Conservation (phyloP, 2,888 invertebrate species). For the Operophtera brumata region DNA sequence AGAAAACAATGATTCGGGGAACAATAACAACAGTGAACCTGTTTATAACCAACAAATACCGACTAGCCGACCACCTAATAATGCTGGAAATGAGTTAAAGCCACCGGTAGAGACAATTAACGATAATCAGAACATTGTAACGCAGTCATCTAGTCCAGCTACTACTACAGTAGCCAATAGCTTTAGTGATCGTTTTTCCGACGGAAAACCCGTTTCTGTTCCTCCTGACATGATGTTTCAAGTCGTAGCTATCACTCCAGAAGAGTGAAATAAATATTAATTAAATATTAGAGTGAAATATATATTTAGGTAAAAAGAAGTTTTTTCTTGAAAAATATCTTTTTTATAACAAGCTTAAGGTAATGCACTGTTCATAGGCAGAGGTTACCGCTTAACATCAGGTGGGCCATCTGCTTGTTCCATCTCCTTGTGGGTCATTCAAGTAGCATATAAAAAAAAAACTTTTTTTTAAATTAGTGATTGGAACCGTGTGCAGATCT, state of each 20-base stretch:
- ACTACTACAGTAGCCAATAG: not conserved
- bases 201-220: slow-evolving; percentile 9
- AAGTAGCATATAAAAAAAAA: no score
- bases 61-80: not conserved
- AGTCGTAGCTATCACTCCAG: slow-evolving; percentile 51
- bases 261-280: slow-evolving; percentile 19
- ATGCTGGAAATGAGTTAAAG: slow-evolving; percentile 1
- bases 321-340: no score
- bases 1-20: slow-evolving; percentile 5
- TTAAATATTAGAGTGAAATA: no score
- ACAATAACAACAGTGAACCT: not conserved
- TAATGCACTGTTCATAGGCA: no score
- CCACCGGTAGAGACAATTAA: slow-evolving; percentile 7
- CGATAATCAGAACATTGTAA: slow-evolving; percentile 1
- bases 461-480: no score
- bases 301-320: no score
- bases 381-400: no score
- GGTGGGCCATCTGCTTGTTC: no score
- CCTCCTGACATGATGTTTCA: slow-evolving; percentile 41
- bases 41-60: not conserved
- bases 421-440: no score
- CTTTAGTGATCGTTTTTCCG: slow-evolving; percentile 14
- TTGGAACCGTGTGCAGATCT: no score
- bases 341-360: no score
- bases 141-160: not conserved